These are phyloP conservation scores for Morphnarchus princeps DNA, from an alignment of 2,113 vertebrate species.

Conservation along the genomic window DNA sequence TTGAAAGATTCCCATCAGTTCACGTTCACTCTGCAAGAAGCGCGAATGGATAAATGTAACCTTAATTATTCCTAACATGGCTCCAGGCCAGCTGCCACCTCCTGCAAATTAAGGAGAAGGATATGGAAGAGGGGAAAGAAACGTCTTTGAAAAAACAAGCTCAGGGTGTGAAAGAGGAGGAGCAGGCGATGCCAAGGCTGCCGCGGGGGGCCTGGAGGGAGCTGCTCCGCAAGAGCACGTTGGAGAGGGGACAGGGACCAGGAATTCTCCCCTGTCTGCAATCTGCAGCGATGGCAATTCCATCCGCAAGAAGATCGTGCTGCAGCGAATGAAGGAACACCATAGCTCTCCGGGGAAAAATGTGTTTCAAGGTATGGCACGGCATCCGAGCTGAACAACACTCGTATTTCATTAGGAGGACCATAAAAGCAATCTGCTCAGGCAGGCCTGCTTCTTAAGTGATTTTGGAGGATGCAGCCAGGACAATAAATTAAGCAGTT, in stretches of 20 bases:
- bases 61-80: not conserved
- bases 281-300: not conserved
- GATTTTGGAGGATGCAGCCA: not conserved
- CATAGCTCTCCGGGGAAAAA: not conserved
- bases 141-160: not conserved
- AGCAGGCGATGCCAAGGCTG: rapidly evolving
- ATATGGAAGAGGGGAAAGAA: not conserved
- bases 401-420: not conserved
- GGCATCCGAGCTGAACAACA: not conserved
- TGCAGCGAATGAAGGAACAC: not conserved
- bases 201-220: not conserved
- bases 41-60: not conserved
- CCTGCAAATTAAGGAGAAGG: not conserved
- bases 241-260: not conserved
- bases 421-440: not conserved
- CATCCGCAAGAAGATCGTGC: not conserved
- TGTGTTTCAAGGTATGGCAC: not conserved
- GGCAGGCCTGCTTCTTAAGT: not conserved
- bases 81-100: not conserved
- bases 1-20: not conserved
- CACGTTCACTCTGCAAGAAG: not conserved
- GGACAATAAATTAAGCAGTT: not conserved
- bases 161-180: not conserved
- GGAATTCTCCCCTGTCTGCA: not conserved
- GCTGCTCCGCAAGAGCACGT: rapidly evolving